Percentiles rank a stretch among this genome's conserved stretches.
These are phyloP conservation scores for Lepilemur septentrionalis DNA, from an alignment of 2,797 vertebrate genomes.

Conservation along the genomic window DNA sequence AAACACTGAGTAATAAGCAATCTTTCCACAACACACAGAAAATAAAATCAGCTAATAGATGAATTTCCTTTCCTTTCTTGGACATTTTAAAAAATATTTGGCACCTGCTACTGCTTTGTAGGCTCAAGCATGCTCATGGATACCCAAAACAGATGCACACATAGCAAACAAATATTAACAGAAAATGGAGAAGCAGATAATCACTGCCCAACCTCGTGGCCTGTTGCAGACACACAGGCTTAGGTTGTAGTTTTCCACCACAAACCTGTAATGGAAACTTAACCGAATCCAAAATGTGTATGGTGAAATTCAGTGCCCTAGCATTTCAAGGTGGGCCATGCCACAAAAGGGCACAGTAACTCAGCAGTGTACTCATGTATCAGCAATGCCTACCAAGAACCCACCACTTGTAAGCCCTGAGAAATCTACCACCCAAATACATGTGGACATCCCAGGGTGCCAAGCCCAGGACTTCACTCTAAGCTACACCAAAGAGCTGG, in stretches of 20 bases:
- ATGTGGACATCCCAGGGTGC: neutral
- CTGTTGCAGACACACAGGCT: neutral
- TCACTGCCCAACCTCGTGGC: neutral
- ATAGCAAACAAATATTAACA: neutral
- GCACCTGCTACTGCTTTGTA: neutral
- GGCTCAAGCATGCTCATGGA: neutral
- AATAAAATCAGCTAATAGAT: neutral
- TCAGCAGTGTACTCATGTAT: neutral
- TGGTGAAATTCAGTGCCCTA: neutral
- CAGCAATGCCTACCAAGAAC: neutral
- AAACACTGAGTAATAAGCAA: neutral
- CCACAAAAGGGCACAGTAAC: neutral
- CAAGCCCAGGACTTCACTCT: neutral
- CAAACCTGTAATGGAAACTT: neutral
- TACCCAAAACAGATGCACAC: neutral
- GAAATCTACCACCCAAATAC: neutral
- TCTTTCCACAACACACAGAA: neutral
- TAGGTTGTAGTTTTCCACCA: neutral
- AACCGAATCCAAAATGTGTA: neutral
- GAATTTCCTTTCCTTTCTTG: neutral
- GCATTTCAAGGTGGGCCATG: neutral
- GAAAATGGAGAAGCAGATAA: neutral
- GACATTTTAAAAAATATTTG: neutral
- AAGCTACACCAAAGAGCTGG: neutral
- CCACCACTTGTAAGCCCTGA: neutral